phyloP scores from a whole-genome alignment of 2,797 vertebrate genomes.

The Pempheris klunzingeri region DNA sequence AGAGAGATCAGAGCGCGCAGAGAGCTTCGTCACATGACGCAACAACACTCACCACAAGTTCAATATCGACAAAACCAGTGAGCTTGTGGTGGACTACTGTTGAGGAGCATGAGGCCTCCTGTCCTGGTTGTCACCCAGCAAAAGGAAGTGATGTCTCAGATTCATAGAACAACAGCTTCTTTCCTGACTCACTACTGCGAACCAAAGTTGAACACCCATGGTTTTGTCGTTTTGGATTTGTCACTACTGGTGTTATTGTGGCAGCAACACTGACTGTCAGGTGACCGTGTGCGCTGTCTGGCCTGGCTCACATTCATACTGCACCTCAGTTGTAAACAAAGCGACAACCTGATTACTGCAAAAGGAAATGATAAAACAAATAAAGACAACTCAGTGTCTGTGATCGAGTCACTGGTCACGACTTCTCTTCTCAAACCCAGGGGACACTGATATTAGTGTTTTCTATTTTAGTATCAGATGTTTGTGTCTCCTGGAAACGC shows the following conservation, averaged over 20 bases:
- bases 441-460: constrained; percentile 1
- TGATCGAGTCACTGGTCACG: neutral
- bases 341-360: neutral
- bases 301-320: neutral
- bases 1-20: too few relatives aligned
- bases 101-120: too few relatives aligned
- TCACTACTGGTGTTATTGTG: neutral
- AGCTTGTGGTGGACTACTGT: neutral
- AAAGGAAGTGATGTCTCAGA: too few relatives aligned
- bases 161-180: neutral
- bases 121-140: too few relatives aligned
- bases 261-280: constrained; percentile 7
- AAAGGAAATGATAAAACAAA: neutral
- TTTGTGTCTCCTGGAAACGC: constrained; percentile 15
- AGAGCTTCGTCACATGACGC: too few relatives aligned
- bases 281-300: neutral
- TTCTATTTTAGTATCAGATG: constrained; percentile 22
- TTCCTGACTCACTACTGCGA: neutral
- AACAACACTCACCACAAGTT: too few relatives aligned
- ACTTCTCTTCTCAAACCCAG: neutral
- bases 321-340: neutral
- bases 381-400: neutral
- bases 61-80: too few relatives aligned
- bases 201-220: neutral
- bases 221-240: neutral